Conservation (phyloP, 2,797 vertebrate species). For the Neomorphus geoffroyi region DNA sequence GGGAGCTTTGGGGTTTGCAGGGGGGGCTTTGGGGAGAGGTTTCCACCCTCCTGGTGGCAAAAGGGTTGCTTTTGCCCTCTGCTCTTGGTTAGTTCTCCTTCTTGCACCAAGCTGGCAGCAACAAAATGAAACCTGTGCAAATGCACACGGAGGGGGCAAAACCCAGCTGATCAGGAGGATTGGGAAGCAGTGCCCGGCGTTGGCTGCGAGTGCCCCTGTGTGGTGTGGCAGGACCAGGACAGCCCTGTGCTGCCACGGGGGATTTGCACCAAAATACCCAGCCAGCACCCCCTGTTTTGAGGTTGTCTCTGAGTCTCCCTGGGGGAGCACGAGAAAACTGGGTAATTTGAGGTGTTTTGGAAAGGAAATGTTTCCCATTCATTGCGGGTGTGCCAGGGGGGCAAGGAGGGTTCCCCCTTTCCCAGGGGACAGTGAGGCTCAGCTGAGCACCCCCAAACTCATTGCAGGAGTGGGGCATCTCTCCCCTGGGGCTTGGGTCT, state of each 20-base stretch:
- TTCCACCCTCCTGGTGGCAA: accelerated
- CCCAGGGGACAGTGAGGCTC: background rate
- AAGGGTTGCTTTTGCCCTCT: accelerated
- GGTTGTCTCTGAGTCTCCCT: accelerated
- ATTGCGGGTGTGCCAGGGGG: accelerated
- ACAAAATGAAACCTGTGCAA: background rate
- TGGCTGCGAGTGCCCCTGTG: accelerated
- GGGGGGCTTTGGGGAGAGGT: background rate
- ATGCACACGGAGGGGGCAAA: background rate
- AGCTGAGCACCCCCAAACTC: background rate
- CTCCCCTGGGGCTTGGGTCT: accelerated
- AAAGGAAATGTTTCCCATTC: accelerated
- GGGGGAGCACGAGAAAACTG: accelerated
- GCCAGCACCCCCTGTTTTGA: accelerated
- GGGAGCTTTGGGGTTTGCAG: background rate
- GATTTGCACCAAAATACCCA: background rate
- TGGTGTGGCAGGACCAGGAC: background rate
- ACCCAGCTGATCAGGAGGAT: background rate
- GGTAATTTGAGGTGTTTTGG: accelerated
- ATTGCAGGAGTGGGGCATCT: accelerated
- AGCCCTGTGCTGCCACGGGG: accelerated
- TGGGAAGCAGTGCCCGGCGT: background rate
- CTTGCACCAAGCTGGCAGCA: accelerated
- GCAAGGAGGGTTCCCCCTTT: too few species aligned
- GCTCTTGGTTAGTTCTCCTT: background rate